Evolutionary conservation across 35 echinoderm and acorn worm genomes (phyloP), one percentile per base, ranked within the genome.

Genomic region (Lytechinus variegatus): DNA sequence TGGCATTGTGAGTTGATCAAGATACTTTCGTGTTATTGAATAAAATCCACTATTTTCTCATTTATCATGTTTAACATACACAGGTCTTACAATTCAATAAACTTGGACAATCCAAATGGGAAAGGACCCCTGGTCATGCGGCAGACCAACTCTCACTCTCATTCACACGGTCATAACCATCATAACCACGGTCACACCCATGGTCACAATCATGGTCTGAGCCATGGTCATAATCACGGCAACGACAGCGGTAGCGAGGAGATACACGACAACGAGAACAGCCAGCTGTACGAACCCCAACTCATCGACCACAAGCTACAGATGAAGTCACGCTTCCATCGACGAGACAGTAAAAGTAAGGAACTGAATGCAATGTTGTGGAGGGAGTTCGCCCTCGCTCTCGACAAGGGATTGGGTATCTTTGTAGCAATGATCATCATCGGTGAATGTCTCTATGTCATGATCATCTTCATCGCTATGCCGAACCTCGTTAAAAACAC

Each of bases 221-320:
- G n/a, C 24, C 88, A 90, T 44, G 88, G 29, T 44, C 88, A 90
- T 28, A 57, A 33, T 27, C 92, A 93, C 24, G 92, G 92, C 53
- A 93, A 24, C 54, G 92, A 93, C 24, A 93, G 92, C 92, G 92
- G 92, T 10, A 27, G 92, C 92, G 92, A 93, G 92, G 92, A 93
- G 53, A 54, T 14, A 10, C 92, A 93, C 92, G 92, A 93, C 21
- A 57, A 57, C 53, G 92, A 93, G 21, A 93, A 93, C 92, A 93
- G 53, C 92, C 92, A 93, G 92, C 54, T 93, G 54, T 93, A 93
- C 53, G 92, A 93, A n/a, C 92, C 92, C 29, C 53, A 54, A 27
- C 92, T 93, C 53, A 57, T 93, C 11, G 92, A 93, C 92, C 66
- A 87, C 95, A 95, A 87, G 58, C 54, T 95, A 4, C 52, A 86